These are phyloP conservation scores for Gobiocypris rarus DNA, from an alignment of 2,113 vertebrate genomes.

Conservation along the genomic window DNA sequence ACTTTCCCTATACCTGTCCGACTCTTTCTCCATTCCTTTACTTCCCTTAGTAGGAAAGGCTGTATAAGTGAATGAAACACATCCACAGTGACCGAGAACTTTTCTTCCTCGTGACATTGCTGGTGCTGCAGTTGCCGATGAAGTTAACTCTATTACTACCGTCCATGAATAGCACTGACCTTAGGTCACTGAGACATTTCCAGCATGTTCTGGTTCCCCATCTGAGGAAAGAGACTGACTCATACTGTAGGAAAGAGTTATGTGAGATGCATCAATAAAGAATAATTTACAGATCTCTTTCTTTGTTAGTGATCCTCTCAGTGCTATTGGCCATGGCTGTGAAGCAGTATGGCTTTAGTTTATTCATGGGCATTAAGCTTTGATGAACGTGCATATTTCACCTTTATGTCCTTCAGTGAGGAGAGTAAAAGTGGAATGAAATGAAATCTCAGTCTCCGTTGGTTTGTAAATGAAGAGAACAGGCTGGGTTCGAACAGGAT, in stretches of 20 bases:
- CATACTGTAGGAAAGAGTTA: neutral
- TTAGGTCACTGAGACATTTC: conserved; percentile 17
- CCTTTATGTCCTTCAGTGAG: conserved; percentile 29
- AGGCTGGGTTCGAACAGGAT: neutral
- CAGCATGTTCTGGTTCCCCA: neutral
- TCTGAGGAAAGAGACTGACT: neutral
- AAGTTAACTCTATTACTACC: conserved; percentile 19
- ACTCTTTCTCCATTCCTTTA: neutral
- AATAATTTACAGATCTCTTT: conserved; percentile 12
- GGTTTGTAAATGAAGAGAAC: conserved; percentile 18
- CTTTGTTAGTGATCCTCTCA: conserved; percentile 16
- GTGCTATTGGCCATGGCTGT: conserved; percentile 4
- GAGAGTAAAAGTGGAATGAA: conserved; percentile 5
- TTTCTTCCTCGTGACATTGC: neutral
- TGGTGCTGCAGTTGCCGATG: neutral
- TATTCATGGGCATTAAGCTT: conserved; percentile 41
- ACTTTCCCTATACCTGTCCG: neutral
- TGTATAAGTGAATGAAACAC: conserved; percentile 13
- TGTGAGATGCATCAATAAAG: neutral
- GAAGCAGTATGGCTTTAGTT: conserved; percentile 26
- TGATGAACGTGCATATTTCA: conserved; percentile 23
- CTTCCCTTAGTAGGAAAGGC: neutral
- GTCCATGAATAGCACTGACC: neutral
- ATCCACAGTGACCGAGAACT: neutral
- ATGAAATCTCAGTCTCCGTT: conserved; percentile 25